Percentiles rank a stretch among this genome's conserved stretches.
These are phyloP conservation scores for Nysson spinosus DNA, from an alignment of 2,888 invertebrate species.

Conservation along the genomic window DNA sequence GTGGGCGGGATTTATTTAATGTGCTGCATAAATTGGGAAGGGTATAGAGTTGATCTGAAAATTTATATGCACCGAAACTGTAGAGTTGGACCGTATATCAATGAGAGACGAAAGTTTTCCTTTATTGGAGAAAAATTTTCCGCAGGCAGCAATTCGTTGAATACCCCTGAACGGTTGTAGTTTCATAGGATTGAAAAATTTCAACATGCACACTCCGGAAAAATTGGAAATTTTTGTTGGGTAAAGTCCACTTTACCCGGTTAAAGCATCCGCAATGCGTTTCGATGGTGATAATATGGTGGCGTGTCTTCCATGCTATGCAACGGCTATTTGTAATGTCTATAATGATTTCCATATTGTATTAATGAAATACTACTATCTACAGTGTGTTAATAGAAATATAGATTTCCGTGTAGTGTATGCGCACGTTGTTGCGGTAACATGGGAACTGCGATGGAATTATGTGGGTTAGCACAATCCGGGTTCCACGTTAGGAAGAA, in stretches of 20 bases:
- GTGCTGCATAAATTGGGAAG: too few species aligned
- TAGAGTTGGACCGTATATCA: conserved; percentile 31
- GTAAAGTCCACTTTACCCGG: too few species aligned
- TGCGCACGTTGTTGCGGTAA: conserved; percentile 46
- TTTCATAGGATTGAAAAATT: conserved; percentile 28
- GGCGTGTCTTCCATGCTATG: too few species aligned
- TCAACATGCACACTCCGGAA: neutral
- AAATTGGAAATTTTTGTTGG: conserved; percentile 16
- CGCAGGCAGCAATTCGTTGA: conserved; percentile 26
- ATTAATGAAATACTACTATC: conserved; percentile 37
- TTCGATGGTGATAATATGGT: too few species aligned
- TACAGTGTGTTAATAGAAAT: conserved; percentile 41
- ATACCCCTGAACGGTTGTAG: conserved; percentile 26
- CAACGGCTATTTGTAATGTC: neutral
- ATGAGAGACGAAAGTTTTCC: conserved; percentile 28
- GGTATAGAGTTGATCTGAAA: too few species aligned
- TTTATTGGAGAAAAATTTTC: conserved; percentile 37
- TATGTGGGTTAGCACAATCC: conserved; percentile 63
- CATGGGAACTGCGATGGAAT: conserved; percentile 57
- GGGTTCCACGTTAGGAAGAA: conserved; percentile 55
- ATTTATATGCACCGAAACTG: too few species aligned
- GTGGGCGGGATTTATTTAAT: too few species aligned
- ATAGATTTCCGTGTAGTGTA: conserved; percentile 41
- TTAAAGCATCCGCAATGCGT: too few species aligned
- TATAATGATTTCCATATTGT: conserved; percentile 9